Evolutionary conservation across 2,113 vertebrate genomes (phyloP).

Genomic region (Aldabrachelys gigantea): DNA sequence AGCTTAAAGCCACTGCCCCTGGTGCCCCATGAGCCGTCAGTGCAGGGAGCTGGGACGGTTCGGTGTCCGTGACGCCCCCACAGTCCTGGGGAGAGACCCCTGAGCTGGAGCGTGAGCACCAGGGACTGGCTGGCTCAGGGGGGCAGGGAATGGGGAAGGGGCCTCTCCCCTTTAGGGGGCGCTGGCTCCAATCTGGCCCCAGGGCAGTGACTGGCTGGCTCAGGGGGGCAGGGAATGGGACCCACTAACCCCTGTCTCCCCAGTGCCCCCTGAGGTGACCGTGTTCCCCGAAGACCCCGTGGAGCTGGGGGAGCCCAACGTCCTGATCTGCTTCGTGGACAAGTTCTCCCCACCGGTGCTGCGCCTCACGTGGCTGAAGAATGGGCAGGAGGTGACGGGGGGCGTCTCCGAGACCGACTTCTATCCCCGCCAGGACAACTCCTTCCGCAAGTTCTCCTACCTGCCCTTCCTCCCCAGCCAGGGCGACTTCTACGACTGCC

Average conservation of each 20-base stretch:
- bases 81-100: not conserved
- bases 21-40: not conserved
- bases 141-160: too few species aligned
- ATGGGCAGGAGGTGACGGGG: not conserved
- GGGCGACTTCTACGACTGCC: conserved; percentile 44
- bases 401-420: conserved; percentile 45
- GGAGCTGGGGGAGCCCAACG: conserved; percentile 54
- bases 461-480: conserved; percentile 51
- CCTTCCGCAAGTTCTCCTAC: conserved; percentile 65
- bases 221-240: accelerated
- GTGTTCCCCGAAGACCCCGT: not conserved
- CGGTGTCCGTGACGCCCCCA: accelerated
- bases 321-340: conserved; percentile 62
- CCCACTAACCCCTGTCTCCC: not conserved
- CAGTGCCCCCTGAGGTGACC: conserved; percentile 17
- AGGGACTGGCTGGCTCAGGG: not conserved
- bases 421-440: not conserved
- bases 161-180: not conserved
- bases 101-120: not conserved
- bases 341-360: conserved; percentile 65
- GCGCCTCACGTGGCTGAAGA: conserved; percentile 57
- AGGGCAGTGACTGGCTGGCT: too few species aligned
- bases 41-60: conserved; percentile 61
- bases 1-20: too few species aligned
- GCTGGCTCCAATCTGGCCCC: too few species aligned